Base-by-base conservation (phyloP, 2,797 vertebrate genomes). In the Bradypodion pumilum region DNA sequence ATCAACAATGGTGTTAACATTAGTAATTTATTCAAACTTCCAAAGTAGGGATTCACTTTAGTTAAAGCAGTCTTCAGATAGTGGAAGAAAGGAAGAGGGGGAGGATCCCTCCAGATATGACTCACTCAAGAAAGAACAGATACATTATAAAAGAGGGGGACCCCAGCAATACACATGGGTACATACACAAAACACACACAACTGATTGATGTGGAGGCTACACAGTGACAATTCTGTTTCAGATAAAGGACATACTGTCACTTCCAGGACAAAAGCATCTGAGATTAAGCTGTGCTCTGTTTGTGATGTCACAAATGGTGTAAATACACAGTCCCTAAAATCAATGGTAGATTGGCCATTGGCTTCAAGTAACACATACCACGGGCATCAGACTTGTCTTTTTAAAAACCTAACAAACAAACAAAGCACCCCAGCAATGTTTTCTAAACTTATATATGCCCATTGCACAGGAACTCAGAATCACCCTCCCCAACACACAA, bases 271-370 rank as follows among this genome's bases (percentile, higher is more conserved):
- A 81, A 66, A 46, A 87, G 78, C 76, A 13, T 44, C 56, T 72
- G 80, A 21, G 78, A 2, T 78, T 80, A 62, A 83, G 78, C 25
- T 69, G 80, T 25, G 83, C 19, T 46, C 79, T 68, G 32, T 60
- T 65, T 32, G 86, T 77, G 87, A 89, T 86, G 89, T 80, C 89
- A 85, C 78, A 85, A 78, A 87, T 85, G 27, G 40, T 82, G 27
- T 59, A 74, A n/a, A 84, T 15, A 27, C 68, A 84, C 42, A 63
- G 7, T 63, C 65, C 73, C 52, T 80, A 69, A 81, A 76, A 60
- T 60, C 72, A 80, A 46, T 68, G 62, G 70, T 35, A 85, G 29
- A 60, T 59, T 80, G 63, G 56, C 52, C 19, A 62, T 40, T 70
- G 74, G 46, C 76, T 76, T 77, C 40, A 80, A 42, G 69, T 62